Evolutionary conservation across 2,888 invertebrate species (phyloP).

Genomic region (Patella depressa): DNA sequence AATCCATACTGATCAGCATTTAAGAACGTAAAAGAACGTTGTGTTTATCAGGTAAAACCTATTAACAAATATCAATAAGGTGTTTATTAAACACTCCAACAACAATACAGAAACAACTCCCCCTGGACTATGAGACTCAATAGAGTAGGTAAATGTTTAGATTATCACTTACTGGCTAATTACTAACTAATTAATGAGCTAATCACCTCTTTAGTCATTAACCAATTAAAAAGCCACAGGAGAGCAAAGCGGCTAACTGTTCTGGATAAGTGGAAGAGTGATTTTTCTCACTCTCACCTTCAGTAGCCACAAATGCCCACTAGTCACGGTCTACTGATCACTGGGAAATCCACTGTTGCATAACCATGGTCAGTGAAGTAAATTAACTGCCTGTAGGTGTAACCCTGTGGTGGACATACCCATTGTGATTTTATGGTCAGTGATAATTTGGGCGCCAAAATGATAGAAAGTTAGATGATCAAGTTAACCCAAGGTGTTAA

Average conservation of each 20-base stretch:
- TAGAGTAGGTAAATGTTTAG: neutral
- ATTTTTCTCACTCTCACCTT: too few species aligned
- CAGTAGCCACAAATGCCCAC: too few species aligned
- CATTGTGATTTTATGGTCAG: slow-evolving; percentile 5
- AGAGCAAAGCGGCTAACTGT: neutral
- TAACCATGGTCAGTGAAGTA: neutral
- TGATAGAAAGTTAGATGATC: slow-evolving; percentile 5
- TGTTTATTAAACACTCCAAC: too few species aligned
- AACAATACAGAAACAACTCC: too few species aligned
- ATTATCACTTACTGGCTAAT: slow-evolving; percentile 7
- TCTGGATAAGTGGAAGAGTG: too few species aligned
- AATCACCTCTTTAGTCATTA: slow-evolving; percentile 5
- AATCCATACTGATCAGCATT: too few species aligned
- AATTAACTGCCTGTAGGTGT: slow-evolving; percentile 10
- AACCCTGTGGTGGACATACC: slow-evolving; percentile 1
- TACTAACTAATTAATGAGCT: slow-evolving; percentile 2
- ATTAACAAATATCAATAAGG: too few species aligned
- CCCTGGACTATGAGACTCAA: neutral
- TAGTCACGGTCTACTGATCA: slow-evolving; percentile 4
- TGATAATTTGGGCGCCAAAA: slow-evolving; percentile 13
- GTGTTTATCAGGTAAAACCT: too few species aligned
- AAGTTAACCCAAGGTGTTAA: slow-evolving; percentile 9
- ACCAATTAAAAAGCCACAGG: slow-evolving; percentile 8
- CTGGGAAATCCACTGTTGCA: neutral
- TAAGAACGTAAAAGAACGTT: too few species aligned